phyloP scores from a whole-genome alignment of 2,797 vertebrate species.

The Gambelia wislizenii region DNA sequence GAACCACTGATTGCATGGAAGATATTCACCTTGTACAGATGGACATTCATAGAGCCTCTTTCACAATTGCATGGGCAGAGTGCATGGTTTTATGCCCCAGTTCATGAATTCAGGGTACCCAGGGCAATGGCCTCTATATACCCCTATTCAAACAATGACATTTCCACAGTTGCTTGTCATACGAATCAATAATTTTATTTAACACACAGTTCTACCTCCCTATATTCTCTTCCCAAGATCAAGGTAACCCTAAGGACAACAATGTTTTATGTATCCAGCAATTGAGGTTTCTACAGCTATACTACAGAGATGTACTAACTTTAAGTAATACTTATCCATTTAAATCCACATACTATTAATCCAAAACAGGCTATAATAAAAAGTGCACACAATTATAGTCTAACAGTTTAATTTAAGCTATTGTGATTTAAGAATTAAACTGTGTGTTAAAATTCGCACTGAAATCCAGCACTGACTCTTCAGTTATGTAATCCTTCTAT shows the following conservation, averaged over 20 bases:
- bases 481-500: conserved; percentile 22
- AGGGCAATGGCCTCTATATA: too few species aligned
- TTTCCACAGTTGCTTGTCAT: not conserved
- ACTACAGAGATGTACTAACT: not conserved
- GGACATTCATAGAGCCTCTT: not conserved
- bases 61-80: not conserved
- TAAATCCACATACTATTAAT: conserved; percentile 21
- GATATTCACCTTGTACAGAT: not conserved
- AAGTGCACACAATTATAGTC: conserved; percentile 18
- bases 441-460: conserved; percentile 37
- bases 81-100: not conserved
- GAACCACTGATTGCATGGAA: not conserved
- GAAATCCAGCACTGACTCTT: conserved; percentile 5
- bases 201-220: not conserved
- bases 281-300: not conserved
- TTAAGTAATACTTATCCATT: conserved; percentile 14
- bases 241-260: not conserved
- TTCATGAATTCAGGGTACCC: not conserved
- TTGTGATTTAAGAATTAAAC: conserved; percentile 32
- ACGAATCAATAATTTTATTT: not conserved
- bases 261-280: not conserved
- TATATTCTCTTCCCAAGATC: not conserved
- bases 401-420: conserved; percentile 26
- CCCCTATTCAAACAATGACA: not conserved
- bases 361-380: conserved; percentile 5